Percentiles rank a stretch among this genome's conserved stretches.
Evolutionary conservation across 2,888 invertebrate species (phyloP).

Genomic region (Gryllus longicercus): DNA sequence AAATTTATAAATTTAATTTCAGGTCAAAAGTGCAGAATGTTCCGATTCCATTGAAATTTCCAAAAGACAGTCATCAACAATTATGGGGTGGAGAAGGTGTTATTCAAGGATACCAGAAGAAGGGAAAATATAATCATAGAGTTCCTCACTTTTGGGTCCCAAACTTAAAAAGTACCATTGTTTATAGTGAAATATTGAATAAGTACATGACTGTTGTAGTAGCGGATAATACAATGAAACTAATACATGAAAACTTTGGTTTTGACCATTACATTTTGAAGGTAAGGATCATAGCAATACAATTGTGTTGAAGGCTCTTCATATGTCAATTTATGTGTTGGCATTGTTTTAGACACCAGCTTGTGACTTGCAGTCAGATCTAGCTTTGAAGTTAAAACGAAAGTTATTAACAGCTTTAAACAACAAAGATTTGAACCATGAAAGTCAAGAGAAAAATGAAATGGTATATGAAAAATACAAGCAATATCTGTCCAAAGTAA

Average conservation of each 20-base stretch:
- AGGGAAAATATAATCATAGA: constrained; percentile 57
- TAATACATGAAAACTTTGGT: constrained; percentile 87
- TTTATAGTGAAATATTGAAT: constrained; percentile 88
- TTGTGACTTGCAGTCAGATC: constrained; percentile 80
- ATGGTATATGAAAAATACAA: constrained; percentile 74
- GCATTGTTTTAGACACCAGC: constrained; percentile 70
- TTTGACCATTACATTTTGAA: constrained; percentile 92
- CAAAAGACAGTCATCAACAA: constrained; percentile 76
- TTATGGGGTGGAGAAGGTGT: constrained; percentile 97
- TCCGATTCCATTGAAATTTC: constrained; percentile 71
- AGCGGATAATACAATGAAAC: constrained; percentile 75
- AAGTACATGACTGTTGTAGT: constrained; percentile 77
- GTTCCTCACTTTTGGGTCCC: constrained; percentile 89
- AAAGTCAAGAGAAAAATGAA: constrained; percentile 63
- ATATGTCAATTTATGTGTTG: constrained; percentile 24
- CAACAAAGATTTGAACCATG: constrained; percentile 56
- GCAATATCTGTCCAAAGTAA: constrained; percentile 76
- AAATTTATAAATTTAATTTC: constrained; percentile 30
- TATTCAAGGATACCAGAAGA: constrained; percentile 79
- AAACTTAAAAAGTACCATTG: constrained; percentile 67
- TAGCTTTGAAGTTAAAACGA: constrained; percentile 83
- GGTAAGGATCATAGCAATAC: constrained; percentile 47
- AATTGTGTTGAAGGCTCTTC: background rate
- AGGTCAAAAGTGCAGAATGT: constrained; percentile 69
- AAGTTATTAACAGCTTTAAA: constrained; percentile 73